These are phyloP conservation scores for Litocranius walleri DNA, from an alignment of 2,113 vertebrate species.

Conservation along the genomic window DNA sequence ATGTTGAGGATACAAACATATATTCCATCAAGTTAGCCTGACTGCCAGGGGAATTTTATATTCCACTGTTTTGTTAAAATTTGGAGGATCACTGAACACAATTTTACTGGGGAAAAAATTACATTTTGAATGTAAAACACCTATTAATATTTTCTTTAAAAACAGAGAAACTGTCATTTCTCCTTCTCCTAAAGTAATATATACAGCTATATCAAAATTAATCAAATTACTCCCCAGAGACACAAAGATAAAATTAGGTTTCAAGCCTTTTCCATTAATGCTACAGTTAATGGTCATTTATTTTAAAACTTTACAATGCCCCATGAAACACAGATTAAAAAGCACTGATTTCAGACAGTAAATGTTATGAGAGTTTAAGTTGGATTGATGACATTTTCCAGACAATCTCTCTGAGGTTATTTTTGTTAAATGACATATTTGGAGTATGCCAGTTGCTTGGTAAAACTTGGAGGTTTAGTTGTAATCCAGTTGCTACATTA, in stretches of 20 bases:
- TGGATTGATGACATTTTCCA: neutral
- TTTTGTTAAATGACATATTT: constrained; percentile 49
- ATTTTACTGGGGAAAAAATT: neutral
- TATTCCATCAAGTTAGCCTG: neutral
- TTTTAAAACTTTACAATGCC: neutral
- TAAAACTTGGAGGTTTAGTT: constrained; percentile 22
- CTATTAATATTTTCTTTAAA: constrained; percentile 22
- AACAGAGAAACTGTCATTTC: neutral
- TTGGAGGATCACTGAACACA: neutral
- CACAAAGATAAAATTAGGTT: constrained; percentile 29
- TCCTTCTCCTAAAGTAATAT: constrained; percentile 1
- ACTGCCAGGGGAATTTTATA: neutral
- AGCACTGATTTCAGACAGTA: neutral
- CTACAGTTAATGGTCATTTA: neutral
- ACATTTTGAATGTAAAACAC: neutral
- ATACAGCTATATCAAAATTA: neutral
- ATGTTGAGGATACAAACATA: neutral
- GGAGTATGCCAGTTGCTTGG: neutral
- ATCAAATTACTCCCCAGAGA: constrained; percentile 21
- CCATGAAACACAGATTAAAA: neutral
- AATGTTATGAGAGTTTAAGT: neutral
- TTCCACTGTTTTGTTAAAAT: neutral
- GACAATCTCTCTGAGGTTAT: neutral
- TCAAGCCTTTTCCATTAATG: neutral
- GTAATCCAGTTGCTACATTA: constrained; percentile 29